phyloP scores from a whole-genome alignment of 2,113 vertebrate species.

The Solea senegalensis region DNA sequence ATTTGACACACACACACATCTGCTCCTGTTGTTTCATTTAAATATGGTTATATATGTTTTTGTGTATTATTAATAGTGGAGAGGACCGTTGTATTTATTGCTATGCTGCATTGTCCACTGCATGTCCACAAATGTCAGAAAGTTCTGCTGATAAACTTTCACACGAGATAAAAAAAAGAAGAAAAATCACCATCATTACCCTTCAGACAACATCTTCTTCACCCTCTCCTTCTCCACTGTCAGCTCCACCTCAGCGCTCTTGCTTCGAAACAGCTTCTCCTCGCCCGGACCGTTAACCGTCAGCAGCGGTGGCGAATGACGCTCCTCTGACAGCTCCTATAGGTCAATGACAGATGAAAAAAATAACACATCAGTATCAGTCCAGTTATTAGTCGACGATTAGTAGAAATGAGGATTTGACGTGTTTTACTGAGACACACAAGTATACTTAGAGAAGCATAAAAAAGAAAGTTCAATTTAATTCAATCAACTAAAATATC shows the following conservation, averaged over 20 bases:
- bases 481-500: too few species aligned
- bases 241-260: slow-evolving; percentile 89
- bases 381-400: too few species aligned
- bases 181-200: slow-evolving; percentile 72
- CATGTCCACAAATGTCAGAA: background rate
- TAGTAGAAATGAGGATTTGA: too few species aligned
- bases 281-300: slow-evolving; percentile 89
- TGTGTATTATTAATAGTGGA: background rate
- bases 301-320: slow-evolving; percentile 78
- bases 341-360: background rate
- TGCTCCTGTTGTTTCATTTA: slow-evolving; percentile 1
- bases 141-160: background rate
- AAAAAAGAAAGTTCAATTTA: too few species aligned
- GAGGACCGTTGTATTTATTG: background rate
- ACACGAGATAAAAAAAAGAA: background rate
- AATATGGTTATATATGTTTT: background rate
- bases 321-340: slow-evolving; percentile 78
- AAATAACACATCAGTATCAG: background rate
- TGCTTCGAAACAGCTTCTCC: slow-evolving; percentile 92
- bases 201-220: slow-evolving; percentile 95
- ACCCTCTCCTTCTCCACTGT: slow-evolving; percentile 88
- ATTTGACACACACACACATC: slow-evolving; percentile 9
- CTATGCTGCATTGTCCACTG: background rate
- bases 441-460: too few species aligned
- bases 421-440: too few species aligned